These are phyloP conservation scores for Pterophyllum scalare DNA, from an alignment of 2,113 vertebrate genomes.

Conservation along the genomic window DNA sequence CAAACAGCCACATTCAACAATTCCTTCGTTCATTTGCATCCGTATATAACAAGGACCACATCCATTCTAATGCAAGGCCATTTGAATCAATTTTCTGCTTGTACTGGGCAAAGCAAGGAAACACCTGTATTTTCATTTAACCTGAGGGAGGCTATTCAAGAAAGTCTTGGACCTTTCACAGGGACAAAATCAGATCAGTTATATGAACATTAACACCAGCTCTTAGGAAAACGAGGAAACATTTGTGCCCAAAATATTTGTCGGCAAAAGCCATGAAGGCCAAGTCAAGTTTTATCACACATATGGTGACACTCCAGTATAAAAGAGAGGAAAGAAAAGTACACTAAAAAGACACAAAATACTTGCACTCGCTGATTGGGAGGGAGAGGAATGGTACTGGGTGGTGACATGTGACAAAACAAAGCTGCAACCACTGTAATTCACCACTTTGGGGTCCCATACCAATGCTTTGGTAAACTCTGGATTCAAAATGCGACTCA, in stretches of 20 bases:
- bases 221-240: background rate
- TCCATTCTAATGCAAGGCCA: conserved; percentile 25
- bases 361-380: background rate
- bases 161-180: conserved; percentile 20
- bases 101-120: conserved; percentile 1
- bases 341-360: conserved; percentile 1
- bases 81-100: conserved; percentile 30
- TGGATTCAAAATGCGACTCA: conserved; percentile 54
- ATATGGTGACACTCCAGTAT: background rate
- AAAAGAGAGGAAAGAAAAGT: background rate
- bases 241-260: background rate
- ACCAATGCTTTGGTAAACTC: conserved; percentile 53
- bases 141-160: conserved; percentile 3
- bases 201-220: conserved; percentile 28
- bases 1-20: conserved; percentile 59
- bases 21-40: conserved; percentile 65
- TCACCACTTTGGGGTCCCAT: conserved; percentile 36
- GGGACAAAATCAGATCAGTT: conserved; percentile 34
- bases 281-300: background rate
- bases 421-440: conserved; percentile 20
- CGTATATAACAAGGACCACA: conserved; percentile 41
- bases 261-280: conserved; percentile 10
- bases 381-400: background rate
- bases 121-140: conserved; percentile 38
- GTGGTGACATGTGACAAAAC: conserved; percentile 39